These are phyloP conservation scores for Pemphigus obesinymphae DNA, from an alignment of 1,140 invertebrate genomes.

Conservation along the genomic window DNA sequence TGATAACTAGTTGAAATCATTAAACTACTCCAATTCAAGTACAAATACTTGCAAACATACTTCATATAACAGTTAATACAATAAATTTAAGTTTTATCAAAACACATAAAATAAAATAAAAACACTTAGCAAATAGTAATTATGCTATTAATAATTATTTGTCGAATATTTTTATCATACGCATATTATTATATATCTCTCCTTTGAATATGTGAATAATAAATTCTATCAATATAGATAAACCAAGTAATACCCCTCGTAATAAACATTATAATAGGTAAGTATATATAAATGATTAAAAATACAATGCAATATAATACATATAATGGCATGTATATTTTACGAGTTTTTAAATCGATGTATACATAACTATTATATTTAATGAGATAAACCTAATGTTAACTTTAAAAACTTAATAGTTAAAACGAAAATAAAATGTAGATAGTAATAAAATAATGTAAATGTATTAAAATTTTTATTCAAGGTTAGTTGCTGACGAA, in stretches of 20 bases:
- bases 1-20: constrained; percentile 13
- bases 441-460: neutral
- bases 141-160: constrained; percentile 8
- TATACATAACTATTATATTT: neutral
- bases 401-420: neutral
- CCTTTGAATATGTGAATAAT: neutral
- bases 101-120: neutral
- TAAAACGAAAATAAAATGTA: neutral
- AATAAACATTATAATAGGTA: neutral
- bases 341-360: neutral
- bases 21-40: neutral
- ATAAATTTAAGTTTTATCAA: neutral
- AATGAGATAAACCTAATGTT: neutral
- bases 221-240: neutral
- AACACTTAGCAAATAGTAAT: neutral
- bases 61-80: neutral
- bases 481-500: neutral
- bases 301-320: neutral
- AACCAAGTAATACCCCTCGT: too few relatives aligned
- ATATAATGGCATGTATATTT: too few relatives aligned
- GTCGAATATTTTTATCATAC: neutral
- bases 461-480: neutral
- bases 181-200: neutral
- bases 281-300: too few relatives aligned
- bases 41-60: neutral